phyloP scores from a whole-genome alignment of 1,140 invertebrate species.

The Tetragnatha versicolor region DNA sequence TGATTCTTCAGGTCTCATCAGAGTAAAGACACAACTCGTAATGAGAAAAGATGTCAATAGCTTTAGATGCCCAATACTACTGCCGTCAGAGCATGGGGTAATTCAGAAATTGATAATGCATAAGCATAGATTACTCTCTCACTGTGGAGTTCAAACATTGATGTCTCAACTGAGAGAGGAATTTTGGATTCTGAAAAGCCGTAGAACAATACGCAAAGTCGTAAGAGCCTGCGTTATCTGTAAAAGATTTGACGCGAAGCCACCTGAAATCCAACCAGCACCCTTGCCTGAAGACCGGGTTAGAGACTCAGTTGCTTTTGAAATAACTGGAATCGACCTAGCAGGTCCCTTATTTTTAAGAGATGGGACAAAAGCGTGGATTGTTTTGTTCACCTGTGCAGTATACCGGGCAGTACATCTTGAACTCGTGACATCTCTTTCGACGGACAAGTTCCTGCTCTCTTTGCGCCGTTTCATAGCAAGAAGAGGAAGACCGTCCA shows the following conservation, averaged over 20 bases:
- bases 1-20: not conserved
- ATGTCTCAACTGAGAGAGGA: not conserved
- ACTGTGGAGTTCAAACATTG: not conserved
- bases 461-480: slow-evolving; percentile 63
- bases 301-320: not conserved
- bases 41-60: not conserved
- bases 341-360: slow-evolving; percentile 16
- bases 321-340: slow-evolving; percentile 27
- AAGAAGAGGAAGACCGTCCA: slow-evolving; percentile 59
- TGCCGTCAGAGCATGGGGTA: not conserved
- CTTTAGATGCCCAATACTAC: not conserved
- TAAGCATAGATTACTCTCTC: not conserved
- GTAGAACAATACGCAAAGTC: not conserved
- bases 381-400: too few relatives aligned
- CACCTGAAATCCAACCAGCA: not conserved
- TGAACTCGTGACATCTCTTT: slow-evolving; percentile 61
- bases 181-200: not conserved
- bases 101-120: not conserved
- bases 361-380: too few relatives aligned
- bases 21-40: not conserved
- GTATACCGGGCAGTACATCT: slow-evolving; percentile 57
- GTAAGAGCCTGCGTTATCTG: not conserved
- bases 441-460: slow-evolving; percentile 62
- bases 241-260: not conserved
- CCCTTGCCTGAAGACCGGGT: slow-evolving; percentile 1